Base-by-base conservation (phyloP, 2,113 vertebrate genomes). In the Dendrocopos noguchii region DNA sequence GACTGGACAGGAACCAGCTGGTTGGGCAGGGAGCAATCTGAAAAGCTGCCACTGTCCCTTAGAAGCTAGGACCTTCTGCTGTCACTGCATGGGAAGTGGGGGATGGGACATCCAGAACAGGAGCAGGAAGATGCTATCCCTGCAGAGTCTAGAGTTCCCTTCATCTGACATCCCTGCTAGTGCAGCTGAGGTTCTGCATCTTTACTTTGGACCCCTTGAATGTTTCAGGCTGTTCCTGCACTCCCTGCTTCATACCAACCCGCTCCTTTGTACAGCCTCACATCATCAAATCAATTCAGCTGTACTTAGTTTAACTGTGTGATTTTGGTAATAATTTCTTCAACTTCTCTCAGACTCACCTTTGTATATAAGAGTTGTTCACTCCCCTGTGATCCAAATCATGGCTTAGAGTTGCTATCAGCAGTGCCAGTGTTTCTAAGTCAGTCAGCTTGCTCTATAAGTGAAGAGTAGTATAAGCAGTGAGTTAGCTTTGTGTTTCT, bases 351-450 rank as follows among this genome's bases (percentile, higher is more conserved):
- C 75, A 52, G 63, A 52, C 9, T 42, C 95, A 99, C 99, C 99
- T 98, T 95, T 99, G 98, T 91, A 99, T 99, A 93, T 99, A 99
- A 24, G 99, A 99, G 96, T 99, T 99, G 97, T 99, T 99, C 95
- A 99, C 99, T 33, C 99, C 99, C 46, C 99, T 97, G 96, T 99
- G 99, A 95, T 99, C 99, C 96, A 99, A 93, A 92, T 99, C 99
- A 7, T 99, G 99, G 97, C 99, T 98, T 56, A 99, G 96, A 4
- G 99, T 98, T 19, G 99, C 99, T n/a, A 99, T 99, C 97, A 99
- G 98, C 96, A 99, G 93, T 19, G 99, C 98, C 53, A 99, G 97
- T 5, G 98, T 97, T 97, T 99, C 99, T 56, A 99, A 78, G 88
- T 99, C 98, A 4, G 93, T 98, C 94, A 99, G 96, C 84, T 98